phyloP scores from a whole-genome alignment of 2,888 invertebrate genomes.

The Congeria kusceri region DNA sequence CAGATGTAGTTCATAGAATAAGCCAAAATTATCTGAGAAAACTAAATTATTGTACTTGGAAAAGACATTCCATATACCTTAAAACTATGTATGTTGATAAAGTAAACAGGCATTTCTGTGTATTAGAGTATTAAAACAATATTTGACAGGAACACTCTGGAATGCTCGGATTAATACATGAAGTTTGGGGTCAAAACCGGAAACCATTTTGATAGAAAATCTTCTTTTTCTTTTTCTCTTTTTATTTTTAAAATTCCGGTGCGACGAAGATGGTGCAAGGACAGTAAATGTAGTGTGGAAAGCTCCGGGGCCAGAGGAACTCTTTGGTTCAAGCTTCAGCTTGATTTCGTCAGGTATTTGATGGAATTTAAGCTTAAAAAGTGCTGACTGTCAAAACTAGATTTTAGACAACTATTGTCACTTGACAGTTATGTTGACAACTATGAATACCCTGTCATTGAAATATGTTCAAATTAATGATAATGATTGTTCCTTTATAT shows the following conservation, averaged over 20 bases:
- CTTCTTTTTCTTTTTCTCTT: constrained; percentile 38
- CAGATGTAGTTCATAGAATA: background rate
- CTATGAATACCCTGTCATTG: too few relatives aligned
- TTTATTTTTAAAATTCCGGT: constrained; percentile 48
- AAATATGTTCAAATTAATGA: too few relatives aligned
- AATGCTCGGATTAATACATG: constrained; percentile 7
- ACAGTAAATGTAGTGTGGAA: constrained; percentile 70
- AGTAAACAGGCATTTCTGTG: background rate
- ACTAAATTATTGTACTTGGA: background rate
- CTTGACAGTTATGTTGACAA: too few relatives aligned
- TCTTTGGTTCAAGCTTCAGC: constrained; percentile 78
- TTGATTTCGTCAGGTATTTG: constrained; percentile 76
- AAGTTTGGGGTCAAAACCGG: constrained; percentile 28
- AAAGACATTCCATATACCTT: too few relatives aligned
- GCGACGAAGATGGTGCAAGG: constrained; percentile 62
- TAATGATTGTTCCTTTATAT: too few relatives aligned
- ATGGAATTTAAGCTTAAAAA: background rate
- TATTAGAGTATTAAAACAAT: background rate
- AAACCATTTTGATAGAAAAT: constrained; percentile 51
- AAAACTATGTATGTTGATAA: too few relatives aligned
- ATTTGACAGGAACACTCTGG: background rate
- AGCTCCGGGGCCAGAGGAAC: constrained; percentile 78
- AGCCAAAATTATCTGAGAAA: background rate
- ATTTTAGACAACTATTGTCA: too few relatives aligned
- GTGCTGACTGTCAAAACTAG: too few relatives aligned